Evolutionary conservation across 2,888 invertebrate species (phyloP).

Genomic region (Gari tellinella): DNA sequence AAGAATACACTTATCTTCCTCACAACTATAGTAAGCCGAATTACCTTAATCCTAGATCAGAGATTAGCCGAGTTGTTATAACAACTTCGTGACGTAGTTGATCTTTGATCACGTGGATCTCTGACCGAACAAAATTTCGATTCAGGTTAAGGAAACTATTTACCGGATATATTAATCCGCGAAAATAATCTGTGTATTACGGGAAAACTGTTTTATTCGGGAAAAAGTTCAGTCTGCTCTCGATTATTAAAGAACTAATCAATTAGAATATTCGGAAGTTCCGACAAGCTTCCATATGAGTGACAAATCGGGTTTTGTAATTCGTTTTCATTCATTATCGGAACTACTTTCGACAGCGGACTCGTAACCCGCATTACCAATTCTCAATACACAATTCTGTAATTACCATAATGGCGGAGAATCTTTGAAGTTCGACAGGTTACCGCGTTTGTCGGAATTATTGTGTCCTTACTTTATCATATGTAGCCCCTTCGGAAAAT

Average conservation of each 20-base stretch:
- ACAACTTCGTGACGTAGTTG: constrained; percentile 78
- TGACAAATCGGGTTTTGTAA: neutral
- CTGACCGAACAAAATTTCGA: constrained; percentile 57
- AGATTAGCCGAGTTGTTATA: constrained; percentile 75
- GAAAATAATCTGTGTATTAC: constrained; percentile 23
- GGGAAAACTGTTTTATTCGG: too few species aligned
- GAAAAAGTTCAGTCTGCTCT: too few species aligned
- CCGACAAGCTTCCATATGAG: too few species aligned
- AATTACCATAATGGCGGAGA: constrained; percentile 35
- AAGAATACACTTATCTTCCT: too few species aligned
- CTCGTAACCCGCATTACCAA: constrained; percentile 29
- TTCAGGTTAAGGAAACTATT: constrained; percentile 9
- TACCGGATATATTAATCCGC: constrained; percentile 9
- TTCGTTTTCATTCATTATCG: neutral
- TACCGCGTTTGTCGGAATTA: constrained; percentile 9
- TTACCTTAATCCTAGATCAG: constrained; percentile 12
- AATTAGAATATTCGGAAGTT: too few species aligned
- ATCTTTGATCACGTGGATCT: constrained; percentile 68
- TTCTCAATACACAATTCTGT: constrained; percentile 27
- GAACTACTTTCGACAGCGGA: constrained; percentile 38
- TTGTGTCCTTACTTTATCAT: constrained; percentile 25
- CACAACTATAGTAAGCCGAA: too few species aligned
- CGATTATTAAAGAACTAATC: too few species aligned
- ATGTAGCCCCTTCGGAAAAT: constrained; percentile 66
- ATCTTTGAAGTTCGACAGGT: constrained; percentile 11